Percentiles rank a stretch among this genome's conserved stretches.
Evolutionary conservation across 2,113 vertebrate species (phyloP).

Genomic region (Tychaedon coryphoeus): DNA sequence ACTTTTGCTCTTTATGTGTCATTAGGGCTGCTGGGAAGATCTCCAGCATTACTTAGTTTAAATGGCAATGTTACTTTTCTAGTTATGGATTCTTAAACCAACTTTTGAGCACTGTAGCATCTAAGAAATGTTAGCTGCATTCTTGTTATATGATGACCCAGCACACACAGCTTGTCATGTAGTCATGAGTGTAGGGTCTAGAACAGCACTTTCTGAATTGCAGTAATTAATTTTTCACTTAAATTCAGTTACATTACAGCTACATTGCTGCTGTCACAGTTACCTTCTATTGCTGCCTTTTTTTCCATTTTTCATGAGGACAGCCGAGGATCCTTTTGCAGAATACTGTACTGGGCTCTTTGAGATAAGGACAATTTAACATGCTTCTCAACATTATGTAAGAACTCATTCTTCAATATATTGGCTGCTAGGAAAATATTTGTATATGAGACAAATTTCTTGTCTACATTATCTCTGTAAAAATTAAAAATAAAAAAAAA

Average conservation of each 20-base stretch:
- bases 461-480: not conserved
- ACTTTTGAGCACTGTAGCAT: not conserved
- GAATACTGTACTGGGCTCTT: not conserved
- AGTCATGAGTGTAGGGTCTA: not conserved
- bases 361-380: not conserved
- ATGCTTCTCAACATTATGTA: not conserved
- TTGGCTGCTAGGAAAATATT: not conserved
- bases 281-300: not conserved
- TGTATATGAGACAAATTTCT: not conserved
- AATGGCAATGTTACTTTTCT: not conserved
- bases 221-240: constrained; percentile 21
- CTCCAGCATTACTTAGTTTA: not conserved
- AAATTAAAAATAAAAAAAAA: not conserved
- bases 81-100: not conserved
- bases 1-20: not conserved
- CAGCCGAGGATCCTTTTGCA: not conserved
- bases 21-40: not conserved
- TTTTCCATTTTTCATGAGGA: not conserved
- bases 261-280: not conserved
- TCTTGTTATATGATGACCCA: not conserved
- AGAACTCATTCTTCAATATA: not conserved
- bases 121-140: not conserved
- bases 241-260: not conserved
- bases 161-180: not conserved
- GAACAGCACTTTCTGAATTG: not conserved